phyloP scores from a whole-genome alignment of 1,140 invertebrate species.

The Potamilus streckersoni region DNA sequence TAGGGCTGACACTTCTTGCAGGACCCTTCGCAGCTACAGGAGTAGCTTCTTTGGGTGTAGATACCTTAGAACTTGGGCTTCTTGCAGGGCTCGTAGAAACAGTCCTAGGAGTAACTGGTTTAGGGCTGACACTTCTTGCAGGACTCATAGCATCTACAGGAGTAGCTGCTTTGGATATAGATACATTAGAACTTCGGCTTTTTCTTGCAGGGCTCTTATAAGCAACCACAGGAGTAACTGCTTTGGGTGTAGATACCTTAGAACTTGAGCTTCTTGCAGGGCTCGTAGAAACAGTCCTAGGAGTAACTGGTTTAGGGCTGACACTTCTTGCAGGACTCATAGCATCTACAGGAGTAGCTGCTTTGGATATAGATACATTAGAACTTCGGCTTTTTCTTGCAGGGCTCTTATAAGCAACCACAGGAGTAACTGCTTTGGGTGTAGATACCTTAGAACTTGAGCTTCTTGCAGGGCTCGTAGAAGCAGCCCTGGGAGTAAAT shows the following conservation, averaged over 20 bases:
- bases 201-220: neutral
- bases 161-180: neutral
- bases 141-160: neutral
- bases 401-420: neutral
- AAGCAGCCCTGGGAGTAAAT: too few species aligned
- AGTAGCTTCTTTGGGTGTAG: neutral
- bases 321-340: neutral
- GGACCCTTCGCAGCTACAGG: neutral
- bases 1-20: neutral
- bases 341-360: too few species aligned
- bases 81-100: neutral
- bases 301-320: neutral
- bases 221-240: too few species aligned
- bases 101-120: neutral
- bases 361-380: too few species aligned
- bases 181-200: too few species aligned
- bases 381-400: neutral
- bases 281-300: neutral
- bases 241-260: too few species aligned
- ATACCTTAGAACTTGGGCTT: neutral
- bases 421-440: too few species aligned
- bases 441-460: too few species aligned
- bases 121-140: neutral
- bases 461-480: conserved; percentile 1
- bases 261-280: neutral